Base-by-base conservation (phyloP, 2,113 vertebrate genomes). In the Holacanthus passer region DNA sequence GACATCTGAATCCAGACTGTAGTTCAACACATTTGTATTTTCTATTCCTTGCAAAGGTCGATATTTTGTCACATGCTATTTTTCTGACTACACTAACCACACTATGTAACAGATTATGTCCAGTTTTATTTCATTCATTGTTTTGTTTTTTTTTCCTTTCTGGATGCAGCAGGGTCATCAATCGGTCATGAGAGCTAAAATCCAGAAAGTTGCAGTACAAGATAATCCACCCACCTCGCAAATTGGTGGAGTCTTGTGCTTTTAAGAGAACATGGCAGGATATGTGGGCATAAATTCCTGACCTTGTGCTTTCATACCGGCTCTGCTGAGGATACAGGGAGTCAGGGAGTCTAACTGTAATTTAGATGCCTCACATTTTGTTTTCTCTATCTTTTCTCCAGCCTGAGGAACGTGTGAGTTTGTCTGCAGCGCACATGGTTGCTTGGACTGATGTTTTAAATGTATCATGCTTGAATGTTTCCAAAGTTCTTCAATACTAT, bases 301-400 rank as follows among this genome's bases (percentile, higher is more conserved):
- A 65, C 75, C 48, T 64, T 79, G 12, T 9, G 7, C 10, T 64
- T 68, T 77, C 12, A 43, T 13, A 32, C 65, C 50, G 24, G 6
- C 14, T 74, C 41, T 45, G 31, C 29, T 58, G 37, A 45, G 27
- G 32, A 59, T 55, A 6, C 12, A 27, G 11, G 47, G 27, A 73
- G 58, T 35, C 12, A 27, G 11, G 47, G 27, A 73, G 58, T 35
- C 1, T 3, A 32, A 58, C 43, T 10, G 32, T 16, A 56, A 35
- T 64, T 70, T 47, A 63, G 37, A 39, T 77, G 41, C 32, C 9
- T 29, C 7, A 24, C 31, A 66, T 52, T 81, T 60, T 41, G 7
- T 65, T n/a, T 29, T 59, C 31, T 29, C 43, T 82, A 50, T 65
- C 35, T 7, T 27, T 8, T 22, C 48, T 14, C 7, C 7, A 48